Base-by-base conservation (phyloP, 2,888 invertebrate species). In the Chydorus sphaericus region DNA sequence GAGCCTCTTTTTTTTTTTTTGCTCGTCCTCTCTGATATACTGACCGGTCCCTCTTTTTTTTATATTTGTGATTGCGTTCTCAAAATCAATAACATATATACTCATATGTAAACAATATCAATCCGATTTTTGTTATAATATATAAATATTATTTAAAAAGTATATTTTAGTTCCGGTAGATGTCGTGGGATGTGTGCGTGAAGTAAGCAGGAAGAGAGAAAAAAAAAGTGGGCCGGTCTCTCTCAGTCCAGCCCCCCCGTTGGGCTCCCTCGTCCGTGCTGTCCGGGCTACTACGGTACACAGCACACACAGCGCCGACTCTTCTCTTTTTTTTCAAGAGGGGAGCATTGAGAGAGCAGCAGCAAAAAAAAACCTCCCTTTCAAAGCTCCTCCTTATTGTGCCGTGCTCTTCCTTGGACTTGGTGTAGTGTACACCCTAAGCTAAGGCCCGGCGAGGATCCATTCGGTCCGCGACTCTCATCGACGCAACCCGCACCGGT, bases 161-260 rank as follows among this genome's bases (percentile, higher is more conserved):
- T 44, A 14, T 3, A 8, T 7, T 20, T 44, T 8, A 10, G 28
- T 28, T 23, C 44, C 44, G 44, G 23, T 44, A 44, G 44, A 44
- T 44, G 44, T 23, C 23, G 44, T 44, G 44, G 44, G 44, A 44
- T 44, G 44, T 23, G 44, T 10, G 44, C 28, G 26, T 23, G 8
- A 28, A 44, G 10, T 44, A 26, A 7, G 14, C 38, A 44, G 23
- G 44, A 44, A 28, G 14, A 44, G 26, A 10, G 44, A 44, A 23
- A 44, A 44, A 23, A 26, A 44, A 44, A 44, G 44, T 44, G 44
- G 44, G 44, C 20, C 26, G 44, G 44, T 11, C 44, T 44, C 20
- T 7, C 20, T 26, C n/a, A 44, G 44, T 26, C 44, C 44, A 28
- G 20, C 44, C 44, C 44, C 44, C 44, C 44, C 26, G 44, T 20